A percentile compares a stretch with the other conserved stretches of the same genome.
Conservation (phyloP, 2,888 invertebrate genomes). For the Prenolepis imparis region DNA sequence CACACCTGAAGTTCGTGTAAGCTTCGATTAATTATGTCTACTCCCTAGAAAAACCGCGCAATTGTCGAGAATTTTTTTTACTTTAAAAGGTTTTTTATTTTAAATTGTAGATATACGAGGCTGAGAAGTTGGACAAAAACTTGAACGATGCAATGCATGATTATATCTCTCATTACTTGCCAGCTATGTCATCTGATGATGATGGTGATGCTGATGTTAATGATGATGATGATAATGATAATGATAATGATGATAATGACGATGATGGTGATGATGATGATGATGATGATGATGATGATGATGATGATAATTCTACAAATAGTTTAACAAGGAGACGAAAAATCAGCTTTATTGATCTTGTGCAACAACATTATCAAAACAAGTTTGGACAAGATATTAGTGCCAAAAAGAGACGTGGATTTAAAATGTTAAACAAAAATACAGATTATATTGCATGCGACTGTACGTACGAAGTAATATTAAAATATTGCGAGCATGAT, state of each 20-base stretch:
- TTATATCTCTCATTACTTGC: conserved; percentile 76
- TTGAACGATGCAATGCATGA: conserved; percentile 71
- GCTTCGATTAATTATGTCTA: conserved; percentile 45
- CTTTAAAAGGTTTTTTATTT: too few relatives aligned
- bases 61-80: too few relatives aligned
- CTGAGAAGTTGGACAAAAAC: conserved; percentile 78
- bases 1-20: conserved; percentile 78
- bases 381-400: conserved; percentile 56
- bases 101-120: conserved; percentile 76
- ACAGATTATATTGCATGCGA: conserved; percentile 59
- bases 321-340: conserved; percentile 17
- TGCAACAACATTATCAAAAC: conserved; percentile 74
- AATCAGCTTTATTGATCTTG: conserved; percentile 74
- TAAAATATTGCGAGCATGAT: conserved; percentile 71
- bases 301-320: not conserved
- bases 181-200: not conserved
- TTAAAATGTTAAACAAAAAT: conserved; percentile 55
- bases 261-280: too few relatives aligned
- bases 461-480: conserved; percentile 74
- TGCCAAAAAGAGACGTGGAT: conserved; percentile 48
- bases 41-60: too few relatives aligned
- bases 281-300: too few relatives aligned
- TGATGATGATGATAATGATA: too few relatives aligned
- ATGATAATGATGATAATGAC: too few relatives aligned
- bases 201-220: not conserved